Evolutionary conservation across 2,888 invertebrate species (phyloP).

Genomic region (Amaurobius ferox): DNA sequence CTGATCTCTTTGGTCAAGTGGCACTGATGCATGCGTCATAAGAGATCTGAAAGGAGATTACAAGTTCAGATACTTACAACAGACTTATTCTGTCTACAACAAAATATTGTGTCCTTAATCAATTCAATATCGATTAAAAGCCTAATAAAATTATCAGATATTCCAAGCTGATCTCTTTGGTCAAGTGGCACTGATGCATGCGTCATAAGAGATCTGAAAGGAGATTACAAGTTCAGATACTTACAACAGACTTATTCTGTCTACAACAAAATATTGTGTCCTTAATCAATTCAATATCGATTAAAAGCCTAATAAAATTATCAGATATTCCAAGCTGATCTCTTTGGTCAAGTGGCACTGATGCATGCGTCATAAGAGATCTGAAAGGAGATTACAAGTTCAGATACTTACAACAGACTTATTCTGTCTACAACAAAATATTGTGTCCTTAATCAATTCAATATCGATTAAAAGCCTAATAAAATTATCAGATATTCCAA

Average conservation of each 20-base stretch:
- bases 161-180: constrained; percentile 85
- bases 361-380: constrained; percentile 94
- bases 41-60: too few species aligned
- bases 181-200: constrained; percentile 92
- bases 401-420: too few species aligned
- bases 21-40: constrained; percentile 97
- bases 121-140: constrained; percentile 96
- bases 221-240: too few species aligned
- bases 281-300: constrained; percentile 91
- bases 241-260: too few species aligned
- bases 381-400: too few species aligned
- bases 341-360: constrained; percentile 87
- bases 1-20: constrained; percentile 83
- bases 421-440: too few species aligned
- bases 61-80: too few species aligned
- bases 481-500: constrained; percentile 90
- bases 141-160: constrained; percentile 89
- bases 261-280: too few species aligned
- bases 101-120: constrained; percentile 87
- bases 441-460: constrained; percentile 91
- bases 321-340: constrained; percentile 87
- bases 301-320: constrained; percentile 89
- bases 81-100: too few species aligned
- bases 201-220: constrained; percentile 90
- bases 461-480: constrained; percentile 93